Conservation (phyloP, 2,113 vertebrate genomes). For the Cromileptes altivelis region DNA sequence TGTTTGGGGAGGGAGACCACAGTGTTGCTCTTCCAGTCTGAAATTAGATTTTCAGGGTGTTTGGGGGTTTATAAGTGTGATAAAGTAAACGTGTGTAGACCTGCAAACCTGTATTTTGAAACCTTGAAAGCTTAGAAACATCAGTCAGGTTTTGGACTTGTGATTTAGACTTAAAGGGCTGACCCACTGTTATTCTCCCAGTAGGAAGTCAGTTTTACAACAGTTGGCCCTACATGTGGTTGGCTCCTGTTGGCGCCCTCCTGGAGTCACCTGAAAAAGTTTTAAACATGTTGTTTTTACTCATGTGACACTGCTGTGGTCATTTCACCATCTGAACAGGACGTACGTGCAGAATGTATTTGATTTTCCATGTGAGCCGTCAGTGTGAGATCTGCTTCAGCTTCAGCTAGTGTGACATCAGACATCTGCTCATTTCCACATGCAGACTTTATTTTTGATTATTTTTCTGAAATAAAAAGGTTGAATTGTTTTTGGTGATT, state of each 20-base stretch:
- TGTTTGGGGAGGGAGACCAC: no score
- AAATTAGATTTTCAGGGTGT: background rate
- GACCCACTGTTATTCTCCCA: background rate
- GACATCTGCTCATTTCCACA: conserved; percentile 37
- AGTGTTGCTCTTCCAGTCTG: background rate
- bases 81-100: background rate
- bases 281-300: background rate
- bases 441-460: conserved; percentile 24
- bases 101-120: background rate
- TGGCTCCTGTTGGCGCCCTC: background rate
- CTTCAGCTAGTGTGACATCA: conserved; percentile 5
- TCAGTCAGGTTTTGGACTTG: background rate
- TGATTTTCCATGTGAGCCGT: background rate
- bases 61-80: background rate
- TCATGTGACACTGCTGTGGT: conserved; percentile 2
- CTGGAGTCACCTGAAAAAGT: background rate
- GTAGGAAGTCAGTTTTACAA: background rate
- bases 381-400: conserved; percentile 6
- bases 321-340: conserved; percentile 13
- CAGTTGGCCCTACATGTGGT: background rate
- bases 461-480: conserved; percentile 10
- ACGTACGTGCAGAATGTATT: conserved; percentile 24
- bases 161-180: conserved; percentile 28
- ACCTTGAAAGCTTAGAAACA: background rate
- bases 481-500: conserved; percentile 41